Evolutionary conservation across 2,113 vertebrate species (phyloP).

Genomic region (Oriolus oriolus): DNA sequence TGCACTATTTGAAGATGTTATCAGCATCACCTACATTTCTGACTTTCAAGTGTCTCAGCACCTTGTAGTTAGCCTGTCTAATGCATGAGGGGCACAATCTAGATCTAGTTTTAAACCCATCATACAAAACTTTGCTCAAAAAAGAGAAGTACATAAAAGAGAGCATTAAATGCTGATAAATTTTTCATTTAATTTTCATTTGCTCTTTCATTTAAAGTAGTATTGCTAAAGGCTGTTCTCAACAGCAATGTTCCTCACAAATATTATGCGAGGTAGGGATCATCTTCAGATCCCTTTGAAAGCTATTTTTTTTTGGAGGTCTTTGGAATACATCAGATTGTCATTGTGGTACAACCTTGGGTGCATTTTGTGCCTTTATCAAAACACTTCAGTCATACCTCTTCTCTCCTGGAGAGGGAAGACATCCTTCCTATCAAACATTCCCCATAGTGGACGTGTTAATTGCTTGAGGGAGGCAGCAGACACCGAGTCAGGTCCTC

Average conservation of each 20-base stretch:
- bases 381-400: not conserved
- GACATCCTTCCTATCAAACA: not conserved
- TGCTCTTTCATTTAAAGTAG: not conserved
- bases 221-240: not conserved
- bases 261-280: not conserved
- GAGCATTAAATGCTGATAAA: not conserved
- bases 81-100: not conserved
- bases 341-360: not conserved
- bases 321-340: not conserved
- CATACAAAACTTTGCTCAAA: not conserved
- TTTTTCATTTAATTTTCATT: not conserved
- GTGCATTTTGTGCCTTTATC: not conserved
- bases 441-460: not conserved
- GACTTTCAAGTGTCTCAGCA: slow-evolving; percentile 52
- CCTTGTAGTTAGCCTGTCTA: not conserved
- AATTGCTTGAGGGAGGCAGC: not conserved
- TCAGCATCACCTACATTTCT: slow-evolving; percentile 52
- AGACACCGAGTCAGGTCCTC: not conserved
- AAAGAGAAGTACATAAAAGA: not conserved
- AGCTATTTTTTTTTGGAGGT: not conserved
- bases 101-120: not conserved
- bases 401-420: not conserved
- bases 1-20: not conserved
- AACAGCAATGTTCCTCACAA: not conserved
- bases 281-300: not conserved